Base-by-base conservation (phyloP, 2,888 invertebrate species). In the Acleris literana region DNA sequence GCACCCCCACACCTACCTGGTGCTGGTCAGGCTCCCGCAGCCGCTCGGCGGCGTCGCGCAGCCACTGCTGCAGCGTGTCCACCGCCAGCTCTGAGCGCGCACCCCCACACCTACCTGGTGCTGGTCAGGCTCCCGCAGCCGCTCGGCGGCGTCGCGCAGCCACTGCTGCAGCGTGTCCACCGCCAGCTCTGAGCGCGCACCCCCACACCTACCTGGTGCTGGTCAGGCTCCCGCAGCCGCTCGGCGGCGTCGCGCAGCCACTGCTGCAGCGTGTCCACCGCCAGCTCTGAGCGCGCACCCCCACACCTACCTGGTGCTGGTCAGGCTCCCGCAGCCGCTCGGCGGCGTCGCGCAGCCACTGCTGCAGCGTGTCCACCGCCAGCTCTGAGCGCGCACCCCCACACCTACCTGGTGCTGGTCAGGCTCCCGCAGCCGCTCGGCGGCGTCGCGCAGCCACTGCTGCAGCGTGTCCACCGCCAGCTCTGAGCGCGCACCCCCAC, bases 401-500 rank as follows among this genome's bases (percentile, higher is more conserved):
- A n/a, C n/a, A n/a, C n/a, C n/a, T n/a, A n/a, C n/a, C n/a, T n/a
- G n/a, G n/a, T n/a, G n/a, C n/a, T 5, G n/a, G 1, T 1, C 44
- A 5, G 44, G 16, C 5, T 44, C 44, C 5, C 44, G 44, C 44
- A 44, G 44, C 5, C 16, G 16, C 44, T 11, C 44, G n/a, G 5
- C 44, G n/a, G 59, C 94, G 70, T 93, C 93, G 69, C 93, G 93
- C 72, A 96, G 92, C 94, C 96, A 96, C 73, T 94, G 94, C 84
- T 95, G 95, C 78, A 96, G 94, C 70, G 94, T 94, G 75, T 96
- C 94, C 72, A 97, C 94, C 75, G 95, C 94, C 74, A 95, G 94
- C 90, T 97, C 97, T 61, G 95, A 95, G 75, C 94, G 94, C 84
- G 97, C 96, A n/a, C n/a, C n/a, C n/a, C n/a, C n/a, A n/a, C n/a